Evolutionary conservation across 92 coral and sea anemone species (phyloP).

Genomic region (Actinostola sp.): DNA sequence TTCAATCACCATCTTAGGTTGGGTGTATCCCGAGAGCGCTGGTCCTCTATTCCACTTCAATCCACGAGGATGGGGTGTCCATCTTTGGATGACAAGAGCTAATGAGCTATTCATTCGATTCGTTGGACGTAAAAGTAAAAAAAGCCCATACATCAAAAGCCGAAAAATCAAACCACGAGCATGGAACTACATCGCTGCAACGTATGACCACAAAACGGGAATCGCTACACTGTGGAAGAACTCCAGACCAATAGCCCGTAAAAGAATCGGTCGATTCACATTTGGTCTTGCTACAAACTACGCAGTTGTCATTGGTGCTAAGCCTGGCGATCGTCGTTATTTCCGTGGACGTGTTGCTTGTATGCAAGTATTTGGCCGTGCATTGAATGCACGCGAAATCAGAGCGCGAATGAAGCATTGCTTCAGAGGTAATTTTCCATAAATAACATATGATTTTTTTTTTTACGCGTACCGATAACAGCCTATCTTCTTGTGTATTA

Average conservation of each 20-base stretch:
- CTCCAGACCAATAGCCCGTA: slow-evolving; percentile 66
- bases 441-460: too few relatives aligned
- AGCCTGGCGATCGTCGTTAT: slow-evolving; percentile 52
- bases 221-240: slow-evolving; percentile 74
- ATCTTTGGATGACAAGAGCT: slow-evolving; percentile 56
- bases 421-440: slow-evolving; percentile 30
- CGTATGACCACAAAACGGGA: slow-evolving; percentile 59
- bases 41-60: slow-evolving; percentile 66
- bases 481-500: too few relatives aligned
- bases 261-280: slow-evolving; percentile 60
- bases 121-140: slow-evolving; percentile 16
- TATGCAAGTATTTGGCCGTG: slow-evolving; percentile 54
- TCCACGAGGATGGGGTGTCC: slow-evolving; percentile 72
- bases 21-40: slow-evolving; percentile 57
- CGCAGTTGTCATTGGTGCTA: slow-evolving; percentile 64
- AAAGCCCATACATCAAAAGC: slow-evolving; percentile 31
- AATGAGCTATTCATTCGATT: slow-evolving; percentile 42
- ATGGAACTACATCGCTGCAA: slow-evolving; percentile 62
- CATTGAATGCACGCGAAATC: slow-evolving; percentile 44
- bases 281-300: slow-evolving; percentile 79
- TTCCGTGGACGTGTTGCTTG: slow-evolving; percentile 72
- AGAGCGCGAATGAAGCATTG: slow-evolving; percentile 57
- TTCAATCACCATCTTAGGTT: slow-evolving; percentile 60
- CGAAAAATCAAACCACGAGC: slow-evolving; percentile 40
- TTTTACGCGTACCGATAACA: not conserved